Evolutionary conservation across 1,140 invertebrate species (phyloP), one percentile per base, ranked within the genome.

Genomic region (Lepidurus couesii): DNA sequence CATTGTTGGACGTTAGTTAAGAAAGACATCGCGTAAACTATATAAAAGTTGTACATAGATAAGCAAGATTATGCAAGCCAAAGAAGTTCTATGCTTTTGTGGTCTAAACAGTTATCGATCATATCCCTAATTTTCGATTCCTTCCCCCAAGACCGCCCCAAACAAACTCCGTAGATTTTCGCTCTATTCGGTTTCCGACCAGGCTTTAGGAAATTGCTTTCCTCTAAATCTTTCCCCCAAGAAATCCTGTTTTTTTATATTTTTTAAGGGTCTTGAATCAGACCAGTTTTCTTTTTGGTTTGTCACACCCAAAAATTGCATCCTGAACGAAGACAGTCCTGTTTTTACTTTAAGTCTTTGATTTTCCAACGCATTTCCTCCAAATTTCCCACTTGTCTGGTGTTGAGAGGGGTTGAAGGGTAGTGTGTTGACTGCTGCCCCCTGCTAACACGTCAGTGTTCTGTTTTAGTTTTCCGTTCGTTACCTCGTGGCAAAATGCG

Each of bases 71-170:
- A 65, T 65, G 53, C 53, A 65, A 65, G 53, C 53, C 53, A 65
- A 65, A 65, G 53, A 65, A 65, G 53, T 65, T 65, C 53, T 65
- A 65, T n/a, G 53, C 53, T 65, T 65, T 65, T 21, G 53, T 65
- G 53, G 53, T 65, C 53, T 21, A 65, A 9, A 65, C 16, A 65
- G 34, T 65, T 65, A 65, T 65, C 53, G 53, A 65, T 65, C 53
- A 65, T 65, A 65, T 65, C 53, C 21, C 21, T 65, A 13, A 4
- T 65, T 65, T 65, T 65, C 53, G n/a, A n/a, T 13, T 65, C 53
- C 21, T 13, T 10, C 16, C 16, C 16, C 16, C 16, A 65, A 65
- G 53, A 16, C n/a, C n/a, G 13, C n/a, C 53, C 53, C 53, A 65
- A 21, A 65, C n/a, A 21, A 65, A 65, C 53, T 65, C 53, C 53